phyloP scores from a whole-genome alignment of 2,888 invertebrate genomes.

The Syritta pipiens region DNA sequence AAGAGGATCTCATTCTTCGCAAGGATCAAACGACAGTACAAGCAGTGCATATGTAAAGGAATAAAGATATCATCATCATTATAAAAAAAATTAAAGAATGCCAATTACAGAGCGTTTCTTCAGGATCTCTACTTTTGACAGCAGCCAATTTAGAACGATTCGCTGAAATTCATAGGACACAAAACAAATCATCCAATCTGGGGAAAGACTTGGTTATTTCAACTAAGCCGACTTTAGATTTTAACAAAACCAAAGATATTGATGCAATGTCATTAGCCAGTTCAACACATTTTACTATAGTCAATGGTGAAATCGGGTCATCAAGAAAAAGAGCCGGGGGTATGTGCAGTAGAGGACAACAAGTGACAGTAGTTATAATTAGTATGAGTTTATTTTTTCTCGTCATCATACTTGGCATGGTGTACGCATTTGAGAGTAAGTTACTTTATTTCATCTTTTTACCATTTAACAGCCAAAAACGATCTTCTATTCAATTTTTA shows the following conservation, averaged over 20 bases:
- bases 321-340: constrained; percentile 83
- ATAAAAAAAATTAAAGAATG: neutral
- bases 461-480: too few species aligned
- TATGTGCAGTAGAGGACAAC: constrained; percentile 88
- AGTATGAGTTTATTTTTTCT: constrained; percentile 91
- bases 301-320: constrained; percentile 86
- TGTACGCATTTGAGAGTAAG: constrained; percentile 92
- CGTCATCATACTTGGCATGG: constrained; percentile 88
- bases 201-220: constrained; percentile 74
- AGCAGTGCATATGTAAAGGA: too few species aligned
- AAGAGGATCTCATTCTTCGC: constrained; percentile 83
- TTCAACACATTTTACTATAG: constrained; percentile 92
- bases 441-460: constrained; percentile 71
- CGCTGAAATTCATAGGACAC: constrained; percentile 81
- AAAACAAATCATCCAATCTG: constrained; percentile 69
- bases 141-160: constrained; percentile 85
- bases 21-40: constrained; percentile 87
- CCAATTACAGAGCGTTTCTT: constrained; percentile 86
- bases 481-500: constrained; percentile 75
- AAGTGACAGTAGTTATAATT: constrained; percentile 89
- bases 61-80: too few species aligned
- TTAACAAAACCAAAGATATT: constrained; percentile 80
- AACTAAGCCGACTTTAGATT: constrained; percentile 78
- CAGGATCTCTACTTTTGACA: constrained; percentile 88
- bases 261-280: constrained; percentile 89